These are phyloP conservation scores for Athalia rosae DNA, from an alignment of 2,888 invertebrate genomes.

Conservation along the genomic window DNA sequence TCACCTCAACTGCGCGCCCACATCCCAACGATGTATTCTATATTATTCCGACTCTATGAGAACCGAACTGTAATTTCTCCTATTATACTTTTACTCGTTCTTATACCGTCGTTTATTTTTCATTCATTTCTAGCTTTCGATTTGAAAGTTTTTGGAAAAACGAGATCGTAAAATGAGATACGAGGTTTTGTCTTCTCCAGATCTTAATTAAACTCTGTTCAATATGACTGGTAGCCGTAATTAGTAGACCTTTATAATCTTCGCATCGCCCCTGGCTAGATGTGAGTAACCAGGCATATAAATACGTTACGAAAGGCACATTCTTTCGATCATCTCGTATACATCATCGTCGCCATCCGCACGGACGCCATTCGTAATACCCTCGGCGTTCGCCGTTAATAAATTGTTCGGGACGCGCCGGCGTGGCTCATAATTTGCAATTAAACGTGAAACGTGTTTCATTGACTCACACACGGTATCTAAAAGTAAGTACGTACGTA, in stretches of 20 bases:
- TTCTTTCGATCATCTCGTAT: slow-evolving; percentile 10
- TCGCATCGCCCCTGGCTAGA: no score
- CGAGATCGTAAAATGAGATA: no score
- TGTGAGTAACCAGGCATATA: not conserved
- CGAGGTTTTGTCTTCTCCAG: not conserved
- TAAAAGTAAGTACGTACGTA: no score
- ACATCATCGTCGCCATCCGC: not conserved
- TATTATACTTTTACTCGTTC: not conserved
- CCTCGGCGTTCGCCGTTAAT: slow-evolving; percentile 20
- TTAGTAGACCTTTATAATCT: no score
- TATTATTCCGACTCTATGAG: not conserved
- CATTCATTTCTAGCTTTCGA: not conserved
- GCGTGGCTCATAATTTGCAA: slow-evolving; percentile 57
- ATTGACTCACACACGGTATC: slow-evolving; percentile 57
- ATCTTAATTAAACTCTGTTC: not conserved
- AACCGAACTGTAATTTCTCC: no score
- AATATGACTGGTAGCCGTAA: not conserved
- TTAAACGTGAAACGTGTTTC: slow-evolving; percentile 59
- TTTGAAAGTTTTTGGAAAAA: no score
- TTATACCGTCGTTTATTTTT: not conserved
- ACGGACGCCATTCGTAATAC: slow-evolving; percentile 7
- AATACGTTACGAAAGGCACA: not conserved
- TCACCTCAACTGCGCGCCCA: slow-evolving; percentile 28
- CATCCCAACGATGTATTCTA: not conserved
- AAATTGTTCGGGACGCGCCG: slow-evolving; percentile 2